A percentile compares a stretch with the other conserved stretches of the same genome.
These are phyloP conservation scores for Microctenopoma steveboyesi DNA, from an alignment of 2,797 vertebrate genomes.

Conservation along the genomic window DNA sequence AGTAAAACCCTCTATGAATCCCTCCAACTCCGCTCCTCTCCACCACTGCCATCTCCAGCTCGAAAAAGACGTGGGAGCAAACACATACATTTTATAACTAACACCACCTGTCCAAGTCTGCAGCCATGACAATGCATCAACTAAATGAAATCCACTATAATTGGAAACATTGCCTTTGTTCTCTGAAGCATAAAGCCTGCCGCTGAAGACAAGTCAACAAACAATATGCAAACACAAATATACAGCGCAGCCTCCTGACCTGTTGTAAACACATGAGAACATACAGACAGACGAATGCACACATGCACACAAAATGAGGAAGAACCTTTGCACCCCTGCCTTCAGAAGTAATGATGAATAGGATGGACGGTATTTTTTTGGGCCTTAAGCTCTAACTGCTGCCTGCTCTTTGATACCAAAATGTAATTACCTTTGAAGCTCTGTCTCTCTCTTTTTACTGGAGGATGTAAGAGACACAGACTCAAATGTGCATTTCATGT, in stretches of 20 bases:
- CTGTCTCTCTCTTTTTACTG: constrained; percentile 50
- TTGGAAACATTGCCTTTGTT: constrained; percentile 73
- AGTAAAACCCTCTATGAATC: constrained; percentile 58
- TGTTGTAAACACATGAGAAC: constrained; percentile 25
- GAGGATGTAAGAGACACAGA: constrained; percentile 57
- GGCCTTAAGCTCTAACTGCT: constrained; percentile 58
- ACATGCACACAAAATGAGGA: constrained; percentile 10
- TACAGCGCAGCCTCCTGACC: constrained; percentile 40
- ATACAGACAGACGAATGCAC: constrained; percentile 1
- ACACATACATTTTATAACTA: constrained; percentile 56
- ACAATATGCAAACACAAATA: constrained; percentile 69
- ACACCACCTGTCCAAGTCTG: constrained; percentile 66
- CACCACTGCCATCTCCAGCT: constrained; percentile 12
- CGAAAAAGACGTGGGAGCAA: constrained; percentile 23
- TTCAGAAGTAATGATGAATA: constrained; percentile 51
- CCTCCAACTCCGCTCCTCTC: constrained; percentile 9
- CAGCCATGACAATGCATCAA: constrained; percentile 73
- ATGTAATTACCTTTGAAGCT: constrained; percentile 78
- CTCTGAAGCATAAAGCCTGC: constrained; percentile 55
- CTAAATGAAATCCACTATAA: constrained; percentile 73
- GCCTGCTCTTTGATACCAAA: constrained; percentile 71
- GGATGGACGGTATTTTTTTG: constrained; percentile 45
- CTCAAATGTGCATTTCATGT: constrained; percentile 75
- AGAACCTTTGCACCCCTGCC: constrained; percentile 6
- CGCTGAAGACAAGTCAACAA: constrained; percentile 60